phyloP scores from a whole-genome alignment of 2,113 vertebrate genomes.

The Dasyprocta punctata region DNA sequence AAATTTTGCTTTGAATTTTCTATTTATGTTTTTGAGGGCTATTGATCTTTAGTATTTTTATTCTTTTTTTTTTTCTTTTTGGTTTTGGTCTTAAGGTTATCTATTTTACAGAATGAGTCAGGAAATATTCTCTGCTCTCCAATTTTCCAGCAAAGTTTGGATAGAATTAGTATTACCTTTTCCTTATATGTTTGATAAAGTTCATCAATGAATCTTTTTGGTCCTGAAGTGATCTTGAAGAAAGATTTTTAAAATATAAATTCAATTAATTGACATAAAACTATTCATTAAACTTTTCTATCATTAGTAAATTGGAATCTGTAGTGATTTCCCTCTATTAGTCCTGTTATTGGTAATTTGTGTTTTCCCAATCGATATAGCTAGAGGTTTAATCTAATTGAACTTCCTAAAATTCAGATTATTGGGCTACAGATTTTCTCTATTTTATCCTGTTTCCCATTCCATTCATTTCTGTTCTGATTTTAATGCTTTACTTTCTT shows the following conservation, averaged over 20 bases:
- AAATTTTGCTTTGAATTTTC: neutral
- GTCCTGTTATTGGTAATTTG: neutral
- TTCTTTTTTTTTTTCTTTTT: neutral
- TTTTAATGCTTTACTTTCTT: neutral
- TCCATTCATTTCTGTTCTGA: neutral
- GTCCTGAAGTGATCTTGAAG: neutral
- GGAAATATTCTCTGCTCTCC: neutral
- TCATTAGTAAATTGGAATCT: neutral
- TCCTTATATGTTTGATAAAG: neutral
- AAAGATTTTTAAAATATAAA: neutral
- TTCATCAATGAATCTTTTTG: neutral
- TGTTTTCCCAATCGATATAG: neutral
- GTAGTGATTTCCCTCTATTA: neutral
- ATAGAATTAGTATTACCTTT: neutral
- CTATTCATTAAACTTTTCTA: neutral
- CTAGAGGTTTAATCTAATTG: neutral
- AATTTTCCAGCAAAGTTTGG: neutral
- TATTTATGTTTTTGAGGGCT: neutral
- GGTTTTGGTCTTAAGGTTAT: neutral
- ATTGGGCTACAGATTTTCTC: neutral
- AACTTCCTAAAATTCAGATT: neutral
- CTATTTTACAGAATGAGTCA: neutral
- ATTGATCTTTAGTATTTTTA: neutral
- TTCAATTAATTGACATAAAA: neutral
- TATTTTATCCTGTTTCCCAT: neutral